phyloP scores from a whole-genome alignment of 2,113 vertebrate species.

The Pontoporia blainvillei region DNA sequence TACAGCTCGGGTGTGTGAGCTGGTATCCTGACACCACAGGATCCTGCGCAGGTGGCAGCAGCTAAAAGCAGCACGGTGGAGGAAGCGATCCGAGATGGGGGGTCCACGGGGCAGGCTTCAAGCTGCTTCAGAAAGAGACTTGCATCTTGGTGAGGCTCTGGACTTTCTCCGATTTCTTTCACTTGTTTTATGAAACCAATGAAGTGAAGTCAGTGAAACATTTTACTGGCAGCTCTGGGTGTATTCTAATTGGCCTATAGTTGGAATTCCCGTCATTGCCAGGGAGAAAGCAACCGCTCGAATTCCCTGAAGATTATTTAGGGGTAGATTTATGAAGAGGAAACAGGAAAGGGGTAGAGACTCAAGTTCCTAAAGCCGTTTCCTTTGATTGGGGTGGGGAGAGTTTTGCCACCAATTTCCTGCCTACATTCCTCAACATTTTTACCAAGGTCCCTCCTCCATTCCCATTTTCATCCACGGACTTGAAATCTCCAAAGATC shows the following conservation, averaged over 20 bases:
- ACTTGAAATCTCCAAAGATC: not conserved
- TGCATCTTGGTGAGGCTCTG: slow-evolving; percentile 9
- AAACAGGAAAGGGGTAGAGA: slow-evolving; percentile 7
- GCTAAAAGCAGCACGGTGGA: not conserved
- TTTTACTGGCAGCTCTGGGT: slow-evolving; percentile 65
- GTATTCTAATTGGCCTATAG: slow-evolving; percentile 63
- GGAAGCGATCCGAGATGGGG: not conserved
- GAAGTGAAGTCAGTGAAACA: slow-evolving; percentile 64
- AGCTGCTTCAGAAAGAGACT: slow-evolving; percentile 12
- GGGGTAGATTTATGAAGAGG: slow-evolving; percentile 33
- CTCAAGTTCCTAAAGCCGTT: slow-evolving; percentile 41
- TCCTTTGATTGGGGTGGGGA: not conserved
- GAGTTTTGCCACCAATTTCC: not conserved
- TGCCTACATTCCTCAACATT: not conserved
- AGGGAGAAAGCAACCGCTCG: slow-evolving; percentile 24
- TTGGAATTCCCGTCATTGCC: slow-evolving; percentile 60
- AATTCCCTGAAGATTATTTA: slow-evolving; percentile 24
- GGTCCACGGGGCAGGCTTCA: not conserved
- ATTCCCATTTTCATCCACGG: not conserved
- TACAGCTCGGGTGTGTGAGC: not conserved
- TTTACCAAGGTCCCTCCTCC: not conserved
- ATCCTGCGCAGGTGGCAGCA: accelerated
- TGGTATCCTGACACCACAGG: not conserved
- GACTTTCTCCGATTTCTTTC: slow-evolving; percentile 58
- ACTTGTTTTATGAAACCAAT: slow-evolving; percentile 69